These are phyloP conservation scores for Ctenomys sociabilis DNA, from an alignment of 2,113 vertebrate species.

Conservation along the genomic window DNA sequence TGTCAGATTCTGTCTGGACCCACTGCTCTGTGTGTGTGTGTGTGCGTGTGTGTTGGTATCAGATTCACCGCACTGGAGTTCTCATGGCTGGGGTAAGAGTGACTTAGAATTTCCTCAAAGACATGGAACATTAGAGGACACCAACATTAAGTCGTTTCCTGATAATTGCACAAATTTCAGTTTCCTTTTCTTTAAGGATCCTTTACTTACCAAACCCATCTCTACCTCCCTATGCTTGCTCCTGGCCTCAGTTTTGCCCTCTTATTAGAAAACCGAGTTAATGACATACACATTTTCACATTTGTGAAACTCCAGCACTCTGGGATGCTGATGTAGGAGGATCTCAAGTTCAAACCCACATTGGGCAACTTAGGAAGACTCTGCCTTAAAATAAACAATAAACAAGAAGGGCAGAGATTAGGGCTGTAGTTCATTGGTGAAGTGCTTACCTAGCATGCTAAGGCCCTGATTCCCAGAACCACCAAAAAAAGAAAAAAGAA, in stretches of 20 bases:
- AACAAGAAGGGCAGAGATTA: background rate
- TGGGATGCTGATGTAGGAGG: background rate
- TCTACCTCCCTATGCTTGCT: background rate
- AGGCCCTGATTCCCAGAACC: background rate
- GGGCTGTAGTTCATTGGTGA: background rate
- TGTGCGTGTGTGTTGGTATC: background rate
- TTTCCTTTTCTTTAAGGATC: background rate
- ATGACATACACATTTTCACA: background rate
- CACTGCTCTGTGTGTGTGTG: no score
- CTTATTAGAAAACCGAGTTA: conserved; percentile 22
- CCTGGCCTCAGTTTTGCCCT: background rate
- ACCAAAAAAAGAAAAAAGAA: background rate
- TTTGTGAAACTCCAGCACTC: background rate
- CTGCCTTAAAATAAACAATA: background rate
- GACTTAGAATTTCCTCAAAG: conserved; percentile 31
- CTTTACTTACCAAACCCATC: background rate
- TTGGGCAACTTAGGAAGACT: background rate
- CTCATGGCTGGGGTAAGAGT: background rate
- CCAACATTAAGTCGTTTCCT: conserved; percentile 19
- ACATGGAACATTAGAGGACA: background rate
- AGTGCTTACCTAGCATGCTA: background rate
- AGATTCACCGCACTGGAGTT: background rate
- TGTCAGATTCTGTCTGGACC: background rate
- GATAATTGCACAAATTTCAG: conserved; percentile 24
- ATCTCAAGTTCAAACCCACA: background rate